Conservation (phyloP, 2,888 invertebrate species). For the Plutella xylostella region DNA sequence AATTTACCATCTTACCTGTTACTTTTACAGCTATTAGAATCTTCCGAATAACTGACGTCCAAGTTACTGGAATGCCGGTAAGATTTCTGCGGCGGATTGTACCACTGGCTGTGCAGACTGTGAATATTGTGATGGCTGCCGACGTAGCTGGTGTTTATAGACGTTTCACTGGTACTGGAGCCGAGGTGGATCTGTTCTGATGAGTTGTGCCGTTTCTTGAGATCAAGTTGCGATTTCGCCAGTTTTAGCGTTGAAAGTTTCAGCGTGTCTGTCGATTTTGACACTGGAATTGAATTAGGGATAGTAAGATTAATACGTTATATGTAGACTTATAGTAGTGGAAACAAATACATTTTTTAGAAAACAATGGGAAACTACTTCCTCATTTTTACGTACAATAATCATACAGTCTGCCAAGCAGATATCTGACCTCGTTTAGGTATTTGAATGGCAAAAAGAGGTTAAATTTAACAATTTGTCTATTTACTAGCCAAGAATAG, state of each 20-base stretch:
- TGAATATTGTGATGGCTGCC: constrained; percentile 61
- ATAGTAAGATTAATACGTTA: constrained; percentile 6
- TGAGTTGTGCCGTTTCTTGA: constrained; percentile 68
- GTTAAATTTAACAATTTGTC: too few species aligned
- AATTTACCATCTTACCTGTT: constrained; percentile 55
- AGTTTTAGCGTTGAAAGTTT: constrained; percentile 46
- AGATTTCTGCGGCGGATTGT: constrained; percentile 37
- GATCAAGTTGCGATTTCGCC: constrained; percentile 61
- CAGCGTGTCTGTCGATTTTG: constrained; percentile 40
- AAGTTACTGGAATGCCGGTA: constrained; percentile 52
- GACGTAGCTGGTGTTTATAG: constrained; percentile 56
- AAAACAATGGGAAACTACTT: too few species aligned
- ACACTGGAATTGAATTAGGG: constrained; percentile 32
- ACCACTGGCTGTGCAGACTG: constrained; percentile 50
- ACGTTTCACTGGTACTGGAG: constrained; percentile 33
- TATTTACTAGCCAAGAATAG: neutral
- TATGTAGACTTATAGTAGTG: neutral
- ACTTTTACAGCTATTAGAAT: constrained; percentile 76
- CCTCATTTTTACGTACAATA: too few species aligned
- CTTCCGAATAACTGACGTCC: constrained; percentile 73
- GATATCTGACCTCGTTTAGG: too few species aligned
- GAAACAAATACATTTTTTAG: too few species aligned
- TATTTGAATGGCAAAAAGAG: too few species aligned
- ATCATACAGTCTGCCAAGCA: too few species aligned
- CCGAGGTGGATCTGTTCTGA: constrained; percentile 47